phyloP scores from a whole-genome alignment of 2,888 invertebrate species.

The Podotricha telesiphe region DNA sequence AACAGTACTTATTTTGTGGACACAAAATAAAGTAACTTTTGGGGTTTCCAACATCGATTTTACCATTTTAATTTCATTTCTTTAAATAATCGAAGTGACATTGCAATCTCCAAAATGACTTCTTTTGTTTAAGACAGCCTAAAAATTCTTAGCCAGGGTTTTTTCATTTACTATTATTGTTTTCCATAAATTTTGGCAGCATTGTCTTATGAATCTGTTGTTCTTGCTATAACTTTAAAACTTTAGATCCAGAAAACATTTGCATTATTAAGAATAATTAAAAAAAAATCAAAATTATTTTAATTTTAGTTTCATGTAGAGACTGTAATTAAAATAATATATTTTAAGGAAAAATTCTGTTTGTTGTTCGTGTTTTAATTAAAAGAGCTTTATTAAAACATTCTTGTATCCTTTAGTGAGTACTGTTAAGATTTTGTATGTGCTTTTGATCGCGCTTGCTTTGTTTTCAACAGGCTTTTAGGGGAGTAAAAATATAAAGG shows the following conservation, averaged over 20 bases:
- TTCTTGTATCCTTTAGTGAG: neutral
- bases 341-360: neutral
- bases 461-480: neutral
- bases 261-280: constrained; percentile 3
- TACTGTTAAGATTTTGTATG: neutral
- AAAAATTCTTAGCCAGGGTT: constrained; percentile 5
- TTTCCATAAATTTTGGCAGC: constrained; percentile 15
- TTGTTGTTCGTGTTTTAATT: constrained; percentile 5
- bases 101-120: constrained; percentile 20
- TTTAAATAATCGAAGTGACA: constrained; percentile 15
- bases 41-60: neutral
- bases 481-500: too few species aligned
- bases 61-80: constrained; percentile 11
- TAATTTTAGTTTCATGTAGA: neutral
- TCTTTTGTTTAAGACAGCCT: constrained; percentile 15
- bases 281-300: neutral
- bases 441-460: neutral
- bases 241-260: constrained; percentile 17
- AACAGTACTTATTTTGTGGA: too few species aligned
- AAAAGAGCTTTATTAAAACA: constrained; percentile 4
- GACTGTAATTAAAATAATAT: constrained; percentile 6
- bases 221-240: neutral
- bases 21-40: too few species aligned
- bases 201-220: constrained; percentile 12
- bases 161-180: constrained; percentile 15